Evolutionary conservation across 92 coral and sea anemone species (phyloP), one percentile per base, ranked within the genome.

Genomic region (Zoanthus solanderi): DNA sequence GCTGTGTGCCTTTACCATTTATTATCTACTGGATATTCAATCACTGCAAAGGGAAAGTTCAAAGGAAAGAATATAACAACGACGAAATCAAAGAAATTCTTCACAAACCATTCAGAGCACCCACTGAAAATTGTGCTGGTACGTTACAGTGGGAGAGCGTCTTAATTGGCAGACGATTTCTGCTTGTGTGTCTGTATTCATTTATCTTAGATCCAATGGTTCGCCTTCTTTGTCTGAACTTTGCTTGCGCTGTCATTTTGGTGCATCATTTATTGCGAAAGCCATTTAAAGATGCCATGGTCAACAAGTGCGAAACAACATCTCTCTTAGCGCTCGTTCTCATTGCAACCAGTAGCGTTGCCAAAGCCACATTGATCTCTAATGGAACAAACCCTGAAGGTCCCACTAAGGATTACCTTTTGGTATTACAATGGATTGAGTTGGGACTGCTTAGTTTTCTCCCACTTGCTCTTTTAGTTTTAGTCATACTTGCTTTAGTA

Each of bases 141-240:
- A 89, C 92, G 9, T 54, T 89, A 48, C 87, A 89, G 75, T 89
- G 92, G 92, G 92, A 89, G 54, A 84, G 92, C 37, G 53, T 89
- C 42, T 66, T 89, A 53, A 84, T 83, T 29, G 92, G 92, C 11
- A 85, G 92, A 47, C 37, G 92, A 44, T 85, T 90, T 7, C 10
- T 90, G 0, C 86, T 85, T 16, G 47, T 90, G 42, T 77, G 75
- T 31, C 75, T 90, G 37, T 87, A 86, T 28, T 84, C 89, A 44
- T 90, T 90, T 79, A 67, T 75, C 31, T 53, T 50, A 31, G 71
- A 85, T 71, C 85, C 90, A 16, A 30, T 61, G 86, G 16, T 30
- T 28, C 79, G 77, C n/a, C 68, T 90, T 13, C 31, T 85, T 53
- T 84, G 74, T 9, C 53, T 90, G 17, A 66, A 85, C 56, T 76